These are phyloP conservation scores for Achatina immaculata DNA, from an alignment of 1,140 invertebrate genomes.

Conservation along the genomic window DNA sequence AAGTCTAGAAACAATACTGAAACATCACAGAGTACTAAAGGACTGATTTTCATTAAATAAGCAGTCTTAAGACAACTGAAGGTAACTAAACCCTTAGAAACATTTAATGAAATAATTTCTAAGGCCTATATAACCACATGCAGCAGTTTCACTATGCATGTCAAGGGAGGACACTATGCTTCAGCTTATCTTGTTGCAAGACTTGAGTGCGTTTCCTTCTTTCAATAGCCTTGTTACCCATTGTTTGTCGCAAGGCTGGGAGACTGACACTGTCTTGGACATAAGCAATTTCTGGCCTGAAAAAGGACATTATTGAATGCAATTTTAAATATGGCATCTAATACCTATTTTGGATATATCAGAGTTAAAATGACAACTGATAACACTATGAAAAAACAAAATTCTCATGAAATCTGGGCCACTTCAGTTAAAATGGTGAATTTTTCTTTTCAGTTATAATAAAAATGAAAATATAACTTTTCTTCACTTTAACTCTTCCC, in stretches of 20 bases:
- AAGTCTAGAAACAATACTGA: too few species aligned
- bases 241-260: conserved; percentile 67
- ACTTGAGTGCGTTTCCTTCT: conserved; percentile 67
- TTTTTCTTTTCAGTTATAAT: too few species aligned
- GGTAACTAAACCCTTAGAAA: too few species aligned
- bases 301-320: conserved; percentile 36
- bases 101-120: too few species aligned
- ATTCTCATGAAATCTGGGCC: not conserved
- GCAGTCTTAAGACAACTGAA: too few species aligned
- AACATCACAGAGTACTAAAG: too few species aligned
- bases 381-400: not conserved
- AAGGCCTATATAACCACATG: too few species aligned
- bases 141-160: too few species aligned
- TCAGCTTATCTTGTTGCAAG: conserved; percentile 66
- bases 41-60: too few species aligned
- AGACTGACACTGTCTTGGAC: conserved; percentile 63
- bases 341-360: not conserved
- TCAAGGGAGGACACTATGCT: conserved; percentile 25
- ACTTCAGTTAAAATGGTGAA: not conserved
- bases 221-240: conserved; percentile 68
- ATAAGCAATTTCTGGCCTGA: conserved; percentile 68
- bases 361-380: not conserved
- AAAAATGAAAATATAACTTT: too few species aligned
- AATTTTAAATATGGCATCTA: not conserved
- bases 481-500: too few species aligned